Base-by-base conservation (phyloP, 2,113 vertebrate genomes). In the Grammomys dolichurus region DNA sequence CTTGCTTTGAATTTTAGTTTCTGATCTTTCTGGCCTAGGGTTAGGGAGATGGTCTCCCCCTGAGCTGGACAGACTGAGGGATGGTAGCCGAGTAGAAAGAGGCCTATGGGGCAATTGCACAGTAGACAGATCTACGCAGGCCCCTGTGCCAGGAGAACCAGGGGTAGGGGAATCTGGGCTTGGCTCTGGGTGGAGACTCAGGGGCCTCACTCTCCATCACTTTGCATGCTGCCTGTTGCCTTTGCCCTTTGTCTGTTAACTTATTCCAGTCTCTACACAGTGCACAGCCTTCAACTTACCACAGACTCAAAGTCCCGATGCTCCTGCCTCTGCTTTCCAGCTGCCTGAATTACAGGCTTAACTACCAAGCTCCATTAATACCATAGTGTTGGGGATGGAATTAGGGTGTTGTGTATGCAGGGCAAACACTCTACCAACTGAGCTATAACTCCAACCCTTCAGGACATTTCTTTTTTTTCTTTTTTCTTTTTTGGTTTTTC, bases 71-170 rank as follows among this genome's bases (percentile, higher is more conserved):
- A 13, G 36, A 3, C 22, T 70, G 3, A 2, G n/a, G 36, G 9
- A 43, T 11, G 5, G 13, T 7, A n/a, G 76, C 22, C 1, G 20
- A 3, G 0, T 17, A 24, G 56, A 6, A n/a, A 14, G 58, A 87
- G 60, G 51, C 16, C 28, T 26, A 0, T 0, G 13, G 11, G 24
- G 54, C 26, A 43, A 14, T 46, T 43, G 6, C 31, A 46, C 3
- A 54, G 20, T 9, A 72, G 33, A 36, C 46, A 36, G 63, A 24
- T 33, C 9, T 87, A 19, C 19, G 6, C 0, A 33, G n/a, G 31
- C 4, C n/a, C 28, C 14, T 24, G n/a, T 54, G 0, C 4, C 73
- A 14, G 16, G 12, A n/a, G 24, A 78, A 26, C 46, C 67, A 69
- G 70, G 17, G 0, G 12, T 28, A 33, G 10, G 28, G 48, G 33